phyloP scores from a whole-genome alignment of 2,113 vertebrate species.

The Calonectris borealis region DNA sequence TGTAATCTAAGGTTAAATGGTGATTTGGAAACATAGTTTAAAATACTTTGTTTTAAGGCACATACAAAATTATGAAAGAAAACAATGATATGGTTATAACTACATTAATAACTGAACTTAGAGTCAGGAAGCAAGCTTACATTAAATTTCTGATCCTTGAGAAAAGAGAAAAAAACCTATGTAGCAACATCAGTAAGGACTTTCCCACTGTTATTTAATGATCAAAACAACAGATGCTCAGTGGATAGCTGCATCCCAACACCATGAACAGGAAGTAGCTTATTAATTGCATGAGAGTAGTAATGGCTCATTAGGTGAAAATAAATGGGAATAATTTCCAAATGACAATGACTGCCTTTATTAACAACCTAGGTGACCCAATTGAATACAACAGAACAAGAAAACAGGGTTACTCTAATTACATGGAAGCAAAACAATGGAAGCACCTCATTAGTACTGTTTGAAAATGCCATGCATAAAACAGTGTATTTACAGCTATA shows the following conservation, averaged over 20 bases:
- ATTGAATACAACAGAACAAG: background rate
- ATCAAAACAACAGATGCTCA: no score
- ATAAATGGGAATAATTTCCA: no score
- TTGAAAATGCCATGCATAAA: background rate
- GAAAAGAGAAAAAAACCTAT: no score
- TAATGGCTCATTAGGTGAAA: no score
- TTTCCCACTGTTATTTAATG: no score
- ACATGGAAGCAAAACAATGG: background rate
- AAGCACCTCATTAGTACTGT: background rate
- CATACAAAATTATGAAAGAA: background rate
- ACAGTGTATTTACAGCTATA: background rate
- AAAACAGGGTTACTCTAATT: conserved; percentile 31
- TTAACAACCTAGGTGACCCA: conserved; percentile 43
- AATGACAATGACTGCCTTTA: conserved; percentile 26
- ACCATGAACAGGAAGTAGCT: no score
- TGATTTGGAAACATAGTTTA: background rate
- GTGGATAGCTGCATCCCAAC: no score
- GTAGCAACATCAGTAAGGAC: no score
- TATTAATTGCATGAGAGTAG: no score
- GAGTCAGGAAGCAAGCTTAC: no score
- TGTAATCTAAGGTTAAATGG: background rate
- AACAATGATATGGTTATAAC: background rate
- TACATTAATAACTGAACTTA: no score
- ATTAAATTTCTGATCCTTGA: no score
- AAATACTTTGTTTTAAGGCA: background rate